Evolutionary conservation across 2,113 vertebrate species (phyloP).

Genomic region (Thalassarche chlororhynchos): DNA sequence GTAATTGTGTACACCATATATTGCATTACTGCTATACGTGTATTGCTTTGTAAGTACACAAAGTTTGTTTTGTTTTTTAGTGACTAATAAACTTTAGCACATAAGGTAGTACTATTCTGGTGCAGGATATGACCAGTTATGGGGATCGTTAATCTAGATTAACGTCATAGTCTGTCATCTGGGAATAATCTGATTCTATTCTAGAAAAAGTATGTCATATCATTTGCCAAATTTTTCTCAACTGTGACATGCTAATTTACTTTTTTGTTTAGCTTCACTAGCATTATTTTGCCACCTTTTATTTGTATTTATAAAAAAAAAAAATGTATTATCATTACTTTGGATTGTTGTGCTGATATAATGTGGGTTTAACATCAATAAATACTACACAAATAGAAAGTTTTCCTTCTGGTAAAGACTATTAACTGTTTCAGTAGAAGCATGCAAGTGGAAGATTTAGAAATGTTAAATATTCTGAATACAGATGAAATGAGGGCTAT

Average conservation of each 20-base stretch:
- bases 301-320: slow-evolving; percentile 85
- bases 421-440: neutral
- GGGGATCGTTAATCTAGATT: slow-evolving; percentile 39
- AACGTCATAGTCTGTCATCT: slow-evolving; percentile 25
- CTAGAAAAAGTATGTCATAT: slow-evolving; percentile 57
- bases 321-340: slow-evolving; percentile 84
- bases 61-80: slow-evolving; percentile 61
- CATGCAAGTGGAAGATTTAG: neutral
- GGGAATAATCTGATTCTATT: slow-evolving; percentile 44
- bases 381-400: slow-evolving; percentile 77
- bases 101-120: slow-evolving; percentile 48
- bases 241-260: slow-evolving; percentile 76
- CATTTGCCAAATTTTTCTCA: slow-evolving; percentile 71
- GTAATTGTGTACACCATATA: slow-evolving; percentile 77
- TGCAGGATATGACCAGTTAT: slow-evolving; percentile 47
- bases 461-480: neutral
- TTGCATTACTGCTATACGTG: slow-evolving; percentile 71
- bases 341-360: slow-evolving; percentile 89
- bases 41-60: slow-evolving; percentile 79
- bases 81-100: slow-evolving; percentile 61
- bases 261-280: slow-evolving; percentile 78
- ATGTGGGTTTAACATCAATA: slow-evolving; percentile 90
- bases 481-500: neutral
- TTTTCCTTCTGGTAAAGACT: slow-evolving; percentile 49
- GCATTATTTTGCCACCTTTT: slow-evolving; percentile 79